A percentile compares a stretch with the other conserved stretches of the same genome.
Evolutionary conservation across 2,888 invertebrate species (phyloP).

Genomic region (Drosophila mettleri): DNA sequence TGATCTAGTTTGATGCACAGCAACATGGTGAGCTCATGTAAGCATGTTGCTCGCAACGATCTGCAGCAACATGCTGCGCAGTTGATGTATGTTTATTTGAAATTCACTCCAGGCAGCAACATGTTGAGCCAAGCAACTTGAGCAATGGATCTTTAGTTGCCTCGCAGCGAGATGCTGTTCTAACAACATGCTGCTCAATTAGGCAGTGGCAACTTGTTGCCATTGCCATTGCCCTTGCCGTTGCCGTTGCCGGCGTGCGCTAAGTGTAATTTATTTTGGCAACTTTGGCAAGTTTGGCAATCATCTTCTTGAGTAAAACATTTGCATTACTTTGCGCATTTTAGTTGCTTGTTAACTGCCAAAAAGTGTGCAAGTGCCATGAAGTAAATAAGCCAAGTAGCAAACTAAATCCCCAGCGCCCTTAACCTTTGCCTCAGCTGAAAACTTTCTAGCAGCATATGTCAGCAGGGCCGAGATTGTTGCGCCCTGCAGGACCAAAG

Average conservation of each 20-base stretch:
- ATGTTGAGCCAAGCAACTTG: not conserved
- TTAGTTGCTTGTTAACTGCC: slow-evolving; percentile 47
- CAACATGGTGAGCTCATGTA: not conserved
- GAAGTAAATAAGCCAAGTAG: slow-evolving; percentile 36
- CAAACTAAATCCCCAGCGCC: slow-evolving; percentile 39
- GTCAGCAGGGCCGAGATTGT: slow-evolving; percentile 49
- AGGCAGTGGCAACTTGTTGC: slow-evolving; percentile 27
- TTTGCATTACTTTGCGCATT: slow-evolving; percentile 40
- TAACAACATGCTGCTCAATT: slow-evolving; percentile 20
- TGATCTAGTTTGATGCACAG: not conserved
- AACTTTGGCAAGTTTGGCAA: slow-evolving; percentile 22
- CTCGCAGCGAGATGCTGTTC: not conserved
- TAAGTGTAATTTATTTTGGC: slow-evolving; percentile 5
- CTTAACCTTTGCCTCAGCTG: slow-evolving; percentile 46
- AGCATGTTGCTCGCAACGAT: not conserved
- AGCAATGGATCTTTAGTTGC: not conserved
- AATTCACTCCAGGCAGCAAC: not conserved
- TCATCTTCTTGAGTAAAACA: slow-evolving; percentile 12
- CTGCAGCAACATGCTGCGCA: slow-evolving; percentile 4
- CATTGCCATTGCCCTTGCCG: too few relatives aligned
- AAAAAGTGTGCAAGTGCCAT: slow-evolving; percentile 23
- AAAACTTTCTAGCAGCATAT: slow-evolving; percentile 42
- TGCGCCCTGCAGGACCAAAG: slow-evolving; percentile 36
- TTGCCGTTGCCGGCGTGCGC: slow-evolving; percentile 5
- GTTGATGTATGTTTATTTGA: not conserved